A percentile compares a stretch with the other conserved stretches of the same genome.
These are phyloP conservation scores for Pinna nobilis DNA, from an alignment of 1,140 invertebrate species.

Conservation along the genomic window DNA sequence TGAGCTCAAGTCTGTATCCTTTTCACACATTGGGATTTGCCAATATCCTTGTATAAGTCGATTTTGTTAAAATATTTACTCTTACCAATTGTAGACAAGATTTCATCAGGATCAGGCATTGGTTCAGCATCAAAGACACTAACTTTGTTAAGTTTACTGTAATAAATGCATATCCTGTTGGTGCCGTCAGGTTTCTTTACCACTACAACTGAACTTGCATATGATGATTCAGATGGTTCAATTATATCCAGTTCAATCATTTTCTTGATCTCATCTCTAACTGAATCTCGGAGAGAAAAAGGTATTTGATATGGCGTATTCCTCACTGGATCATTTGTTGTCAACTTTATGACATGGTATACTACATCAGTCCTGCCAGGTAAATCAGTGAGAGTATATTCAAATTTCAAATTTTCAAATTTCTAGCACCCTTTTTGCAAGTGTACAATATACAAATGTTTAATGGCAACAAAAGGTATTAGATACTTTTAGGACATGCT, in stretches of 20 bases:
- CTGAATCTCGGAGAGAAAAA: slow-evolving; percentile 62
- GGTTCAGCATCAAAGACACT: slow-evolving; percentile 28
- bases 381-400: slow-evolving; percentile 38
- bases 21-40: slow-evolving; percentile 8
- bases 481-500: too few relatives aligned
- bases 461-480: too few relatives aligned
- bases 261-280: slow-evolving; percentile 70
- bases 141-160: slow-evolving; percentile 18
- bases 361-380: slow-evolving; percentile 38
- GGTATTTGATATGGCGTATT: slow-evolving; percentile 59
- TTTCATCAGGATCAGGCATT: slow-evolving; percentile 27
- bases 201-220: slow-evolving; percentile 21
- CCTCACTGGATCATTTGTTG: slow-evolving; percentile 23
- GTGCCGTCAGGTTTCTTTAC: slow-evolving; percentile 27
- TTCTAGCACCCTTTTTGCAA: too few relatives aligned
- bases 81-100: slow-evolving; percentile 10
- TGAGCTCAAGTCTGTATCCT: background rate
- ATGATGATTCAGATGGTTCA: slow-evolving; percentile 46
- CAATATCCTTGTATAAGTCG: slow-evolving; percentile 22
- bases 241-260: slow-evolving; percentile 72
- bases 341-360: slow-evolving; percentile 29
- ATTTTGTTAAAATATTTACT: slow-evolving; percentile 16
- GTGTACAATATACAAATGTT: too few relatives aligned
- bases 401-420: too few relatives aligned
- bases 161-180: slow-evolving; percentile 23